phyloP scores from a whole-genome alignment of 2,797 vertebrate species.

The Spheniscus humboldti region DNA sequence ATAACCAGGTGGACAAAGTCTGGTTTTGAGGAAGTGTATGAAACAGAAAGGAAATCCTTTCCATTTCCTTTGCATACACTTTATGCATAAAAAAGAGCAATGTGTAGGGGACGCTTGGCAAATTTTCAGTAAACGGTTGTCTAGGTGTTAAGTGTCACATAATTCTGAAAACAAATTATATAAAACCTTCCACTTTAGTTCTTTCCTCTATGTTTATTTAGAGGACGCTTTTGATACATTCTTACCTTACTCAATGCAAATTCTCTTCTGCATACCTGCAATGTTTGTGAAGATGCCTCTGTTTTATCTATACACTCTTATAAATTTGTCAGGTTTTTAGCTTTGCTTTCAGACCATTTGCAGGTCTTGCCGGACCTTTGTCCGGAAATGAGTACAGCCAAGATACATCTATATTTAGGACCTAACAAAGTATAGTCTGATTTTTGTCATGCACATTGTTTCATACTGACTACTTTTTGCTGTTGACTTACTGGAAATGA shows the following conservation, averaged over 20 bases:
- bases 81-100: not conserved
- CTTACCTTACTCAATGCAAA: not conserved
- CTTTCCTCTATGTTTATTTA: not conserved
- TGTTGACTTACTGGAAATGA: not conserved
- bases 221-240: not conserved
- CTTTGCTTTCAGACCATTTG: not conserved
- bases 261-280: not conserved
- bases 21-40: constrained; percentile 40
- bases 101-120: not conserved
- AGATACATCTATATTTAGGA: constrained; percentile 24
- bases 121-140: not conserved
- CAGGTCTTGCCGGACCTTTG: not conserved
- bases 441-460: not conserved
- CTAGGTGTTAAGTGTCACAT: constrained; percentile 14
- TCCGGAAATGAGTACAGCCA: constrained; percentile 5
- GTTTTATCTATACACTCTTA: not conserved
- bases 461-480: not conserved
- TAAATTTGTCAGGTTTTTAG: not conserved
- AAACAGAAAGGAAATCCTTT: constrained; percentile 59
- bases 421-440: not conserved
- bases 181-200: not conserved
- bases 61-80: constrained; percentile 32
- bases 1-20: constrained; percentile 40
- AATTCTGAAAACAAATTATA: not conserved
- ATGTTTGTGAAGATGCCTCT: not conserved